Percentiles rank a stretch among this genome's conserved stretches.
These are phyloP conservation scores for Turnix velox DNA, from an alignment of 2,113 vertebrate genomes.

Conservation along the genomic window DNA sequence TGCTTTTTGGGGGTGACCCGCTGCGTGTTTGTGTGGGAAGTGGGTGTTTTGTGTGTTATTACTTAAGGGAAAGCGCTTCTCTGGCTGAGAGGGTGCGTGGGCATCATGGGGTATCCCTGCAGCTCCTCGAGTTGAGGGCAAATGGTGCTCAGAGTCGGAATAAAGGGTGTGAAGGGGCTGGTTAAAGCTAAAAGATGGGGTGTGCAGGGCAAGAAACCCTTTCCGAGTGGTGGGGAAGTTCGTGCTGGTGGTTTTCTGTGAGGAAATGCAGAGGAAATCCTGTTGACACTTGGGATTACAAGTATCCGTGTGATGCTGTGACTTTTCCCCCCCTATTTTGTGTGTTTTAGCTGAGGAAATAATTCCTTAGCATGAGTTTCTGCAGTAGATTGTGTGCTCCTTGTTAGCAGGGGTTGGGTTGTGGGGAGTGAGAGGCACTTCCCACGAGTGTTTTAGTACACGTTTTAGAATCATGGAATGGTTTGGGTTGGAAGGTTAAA, in stretches of 20 bases:
- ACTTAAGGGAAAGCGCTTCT: rapidly evolving
- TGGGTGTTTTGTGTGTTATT: rapidly evolving
- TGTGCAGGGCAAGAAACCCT: no score
- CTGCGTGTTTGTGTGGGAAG: rapidly evolving
- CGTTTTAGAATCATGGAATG: no score
- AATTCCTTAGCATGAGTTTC: neutral
- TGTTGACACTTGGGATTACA: rapidly evolving
- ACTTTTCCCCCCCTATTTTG: no score
- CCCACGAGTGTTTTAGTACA: no score
- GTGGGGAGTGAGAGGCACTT: no score
- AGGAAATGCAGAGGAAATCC: rapidly evolving
- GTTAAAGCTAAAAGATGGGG: no score
- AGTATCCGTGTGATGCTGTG: rapidly evolving
- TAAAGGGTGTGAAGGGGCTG: rapidly evolving
- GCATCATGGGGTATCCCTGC: rapidly evolving
- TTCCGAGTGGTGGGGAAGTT: no score
- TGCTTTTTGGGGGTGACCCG: rapidly evolving
- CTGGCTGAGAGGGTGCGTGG: rapidly evolving
- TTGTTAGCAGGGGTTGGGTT: no score
- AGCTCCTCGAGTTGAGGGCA: no score
- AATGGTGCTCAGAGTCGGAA: neutral
- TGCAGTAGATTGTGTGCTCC: no score
- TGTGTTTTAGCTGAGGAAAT: neutral
- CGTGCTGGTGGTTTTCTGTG: neutral
- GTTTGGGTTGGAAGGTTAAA: no score